phyloP scores from a whole-genome alignment of 1,140 invertebrate genomes.

The Ceratina calcarata region DNA sequence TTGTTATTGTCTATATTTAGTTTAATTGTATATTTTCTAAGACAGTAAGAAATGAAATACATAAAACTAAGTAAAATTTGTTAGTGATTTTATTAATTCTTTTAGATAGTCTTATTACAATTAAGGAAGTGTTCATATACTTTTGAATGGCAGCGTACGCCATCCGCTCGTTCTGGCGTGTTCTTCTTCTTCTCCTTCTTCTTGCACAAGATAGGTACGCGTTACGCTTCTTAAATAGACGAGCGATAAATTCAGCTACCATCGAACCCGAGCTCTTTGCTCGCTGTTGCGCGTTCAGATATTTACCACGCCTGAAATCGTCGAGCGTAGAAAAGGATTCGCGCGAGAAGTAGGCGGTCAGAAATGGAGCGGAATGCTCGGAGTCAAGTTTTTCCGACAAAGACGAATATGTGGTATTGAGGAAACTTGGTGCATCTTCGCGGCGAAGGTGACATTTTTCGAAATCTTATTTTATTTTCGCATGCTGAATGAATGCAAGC shows the following conservation, averaged over 20 bases:
- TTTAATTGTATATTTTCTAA: too few relatives aligned
- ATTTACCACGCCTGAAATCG: slow-evolving; percentile 2
- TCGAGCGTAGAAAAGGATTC: background rate
- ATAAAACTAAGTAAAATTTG: too few relatives aligned
- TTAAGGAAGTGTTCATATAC: too few relatives aligned
- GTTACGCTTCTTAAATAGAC: slow-evolving; percentile 43
- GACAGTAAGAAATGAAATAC: too few relatives aligned
- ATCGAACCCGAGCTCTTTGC: background rate
- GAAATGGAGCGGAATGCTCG: background rate
- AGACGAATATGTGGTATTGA: background rate
- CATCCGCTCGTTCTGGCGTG: slow-evolving; percentile 22
- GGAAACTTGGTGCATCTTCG: background rate
- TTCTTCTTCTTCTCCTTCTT: slow-evolving; percentile 7
- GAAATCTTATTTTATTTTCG: slow-evolving; percentile 12
- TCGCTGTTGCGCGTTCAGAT: background rate
- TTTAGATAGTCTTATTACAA: too few relatives aligned
- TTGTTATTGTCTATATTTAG: too few relatives aligned
- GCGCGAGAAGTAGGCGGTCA: background rate
- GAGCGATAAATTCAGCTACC: slow-evolving; percentile 39
- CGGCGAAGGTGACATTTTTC: slow-evolving; percentile 4
- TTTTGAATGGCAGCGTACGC: slow-evolving; percentile 7
- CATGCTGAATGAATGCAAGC: background rate
- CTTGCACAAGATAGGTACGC: slow-evolving; percentile 1
- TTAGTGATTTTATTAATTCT: too few relatives aligned
- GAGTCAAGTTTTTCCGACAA: background rate